These are phyloP conservation scores for Brachionus koreanus DNA, from an alignment of 1,140 invertebrate species.

Conservation along the genomic window DNA sequence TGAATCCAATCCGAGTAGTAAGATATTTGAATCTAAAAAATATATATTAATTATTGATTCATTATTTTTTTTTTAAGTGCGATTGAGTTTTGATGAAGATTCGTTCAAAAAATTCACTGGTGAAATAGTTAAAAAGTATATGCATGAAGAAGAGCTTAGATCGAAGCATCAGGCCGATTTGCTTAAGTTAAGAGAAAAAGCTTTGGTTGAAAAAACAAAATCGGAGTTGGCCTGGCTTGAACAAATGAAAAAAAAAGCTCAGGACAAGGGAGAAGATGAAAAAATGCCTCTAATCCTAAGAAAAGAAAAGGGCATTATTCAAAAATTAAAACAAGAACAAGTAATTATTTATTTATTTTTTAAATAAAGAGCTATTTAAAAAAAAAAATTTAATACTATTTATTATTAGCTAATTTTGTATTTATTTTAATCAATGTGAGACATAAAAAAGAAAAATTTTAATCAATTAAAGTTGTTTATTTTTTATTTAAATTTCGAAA, in stretches of 20 bases:
- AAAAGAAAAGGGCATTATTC: slow-evolving; percentile 60
- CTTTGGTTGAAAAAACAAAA: slow-evolving; percentile 63
- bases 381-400: no score
- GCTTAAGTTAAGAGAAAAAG: slow-evolving; percentile 62
- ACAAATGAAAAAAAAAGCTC: slow-evolving; percentile 59
- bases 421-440: no score
- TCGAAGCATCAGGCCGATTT: slow-evolving; percentile 54
- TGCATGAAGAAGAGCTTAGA: slow-evolving; percentile 56
- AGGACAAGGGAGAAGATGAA: slow-evolving; percentile 58
- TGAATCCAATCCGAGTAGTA: background rate
- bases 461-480: no score
- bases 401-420: no score
- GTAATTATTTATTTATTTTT: slow-evolving; percentile 12
- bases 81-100: slow-evolving; percentile 48
- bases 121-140: slow-evolving; percentile 57
- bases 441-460: no score
- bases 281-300: slow-evolving; percentile 63
- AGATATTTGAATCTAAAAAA: background rate
- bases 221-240: slow-evolving; percentile 63
- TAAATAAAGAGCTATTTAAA: no score
- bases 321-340: slow-evolving; percentile 60
- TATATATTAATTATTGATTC: background rate
- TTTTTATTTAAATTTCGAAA: no score
- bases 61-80: background rate
- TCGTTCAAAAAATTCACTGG: slow-evolving; percentile 55